Base-by-base conservation (phyloP, 35 echinoderm and acorn worm genomes). In the Diadema setosum region DNA sequence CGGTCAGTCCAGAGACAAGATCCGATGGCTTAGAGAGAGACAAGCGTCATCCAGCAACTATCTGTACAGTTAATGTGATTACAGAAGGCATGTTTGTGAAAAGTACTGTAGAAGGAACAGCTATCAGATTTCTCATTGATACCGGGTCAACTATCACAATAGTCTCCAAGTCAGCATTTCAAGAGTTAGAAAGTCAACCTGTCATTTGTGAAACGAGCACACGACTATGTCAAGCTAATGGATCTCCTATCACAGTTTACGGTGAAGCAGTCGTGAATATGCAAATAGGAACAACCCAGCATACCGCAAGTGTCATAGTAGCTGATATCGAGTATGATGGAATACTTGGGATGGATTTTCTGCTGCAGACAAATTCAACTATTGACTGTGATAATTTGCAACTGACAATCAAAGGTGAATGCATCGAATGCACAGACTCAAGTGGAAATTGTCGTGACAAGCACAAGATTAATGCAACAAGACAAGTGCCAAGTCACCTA, bases 141-240 rank as follows among this genome's bases (percentile, higher is more conserved):
- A 83, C 80, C 8, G 80, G 88, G 56, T 52, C 88, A 32, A 83
- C 56, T 14, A 24, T 59, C 58, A 90, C 80, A 5, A 30, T 90
- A 33, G 37, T 90, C 8, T 86, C 61, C 16, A 39, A 39, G 3
- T 40, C 5, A 6, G 3, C 35, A 0, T 76, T 32, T 14, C 36
- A 20, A 0, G 18, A 42, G 24, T 32, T 76, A 76, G 0, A 76
- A 36, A 42, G 70, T 14, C 21, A 5, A 5, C 12, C 26, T 7
- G 7, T 39, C 21, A 11, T 76, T 1, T 16, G 25, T 20, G 7
- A 14, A 5, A 76, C 70, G 5, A 42, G 4, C 37, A 76, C 36
- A 24, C 26, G 39, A 16, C 70, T 76, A 2, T 21, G 36, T 24
- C 70, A 76, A 42, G 70, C 70, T 6, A n/a, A 52, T 52, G 48